These are phyloP conservation scores for Dynastes tityus DNA, from an alignment of 2,888 invertebrate genomes.

Conservation along the genomic window DNA sequence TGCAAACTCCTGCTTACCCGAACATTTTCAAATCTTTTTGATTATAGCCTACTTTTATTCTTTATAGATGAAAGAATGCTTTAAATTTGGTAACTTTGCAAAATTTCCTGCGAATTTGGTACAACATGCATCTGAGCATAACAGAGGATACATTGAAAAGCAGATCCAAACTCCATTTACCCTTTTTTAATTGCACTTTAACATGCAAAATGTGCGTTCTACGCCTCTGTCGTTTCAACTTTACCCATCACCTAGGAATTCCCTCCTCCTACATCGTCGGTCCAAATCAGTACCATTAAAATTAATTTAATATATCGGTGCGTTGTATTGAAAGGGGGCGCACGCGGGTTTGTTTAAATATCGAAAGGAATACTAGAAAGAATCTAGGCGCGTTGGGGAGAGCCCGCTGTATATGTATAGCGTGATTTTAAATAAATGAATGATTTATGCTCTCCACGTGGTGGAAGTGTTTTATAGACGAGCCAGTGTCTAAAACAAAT, in stretches of 20 bases:
- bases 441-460: constrained; percentile 39
- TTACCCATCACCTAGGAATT: constrained; percentile 13
- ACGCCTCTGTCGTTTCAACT: constrained; percentile 10
- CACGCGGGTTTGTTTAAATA: constrained; percentile 36
- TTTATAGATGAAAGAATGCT: no score
- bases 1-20: no score
- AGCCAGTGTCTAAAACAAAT: constrained; percentile 45
- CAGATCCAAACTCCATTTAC: no score
- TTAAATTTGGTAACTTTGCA: no score
- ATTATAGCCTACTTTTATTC: no score
- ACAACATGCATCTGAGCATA: no score
- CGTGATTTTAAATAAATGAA: constrained; percentile 42
- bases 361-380: constrained; percentile 26
- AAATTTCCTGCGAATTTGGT: no score
- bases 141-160: no score
- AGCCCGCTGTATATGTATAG: constrained; percentile 12
- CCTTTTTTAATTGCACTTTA: no score
- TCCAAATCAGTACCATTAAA: constrained; percentile 41
- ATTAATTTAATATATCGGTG: constrained; percentile 40
- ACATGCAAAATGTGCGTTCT: background rate
- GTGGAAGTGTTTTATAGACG: constrained; percentile 45
- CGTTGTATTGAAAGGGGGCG: constrained; percentile 21
- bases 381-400: constrained; percentile 21
- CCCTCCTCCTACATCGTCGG: constrained; percentile 8
- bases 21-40: no score